Percentiles rank a stretch among this genome's conserved stretches.
These are phyloP conservation scores for Diorhabda sublineata DNA, from an alignment of 1,140 invertebrate species.

Conservation along the genomic window DNA sequence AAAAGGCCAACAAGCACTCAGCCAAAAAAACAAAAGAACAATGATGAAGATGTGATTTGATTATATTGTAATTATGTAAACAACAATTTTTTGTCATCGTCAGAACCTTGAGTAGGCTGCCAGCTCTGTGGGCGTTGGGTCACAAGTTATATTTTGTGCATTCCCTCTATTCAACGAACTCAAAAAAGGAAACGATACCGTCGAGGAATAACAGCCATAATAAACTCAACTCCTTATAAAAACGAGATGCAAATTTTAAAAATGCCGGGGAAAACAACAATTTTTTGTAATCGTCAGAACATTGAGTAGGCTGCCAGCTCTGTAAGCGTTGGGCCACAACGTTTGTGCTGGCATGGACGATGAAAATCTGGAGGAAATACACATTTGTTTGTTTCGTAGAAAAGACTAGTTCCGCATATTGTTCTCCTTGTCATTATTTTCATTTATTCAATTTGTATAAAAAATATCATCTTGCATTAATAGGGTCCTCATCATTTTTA, in stretches of 20 bases:
- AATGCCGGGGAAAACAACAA: neutral
- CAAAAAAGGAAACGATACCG: no score
- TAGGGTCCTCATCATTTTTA: no score
- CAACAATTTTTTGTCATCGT: neutral
- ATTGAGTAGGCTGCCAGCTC: neutral
- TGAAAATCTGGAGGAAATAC: neutral
- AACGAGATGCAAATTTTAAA: neutral
- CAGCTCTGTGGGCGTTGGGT: neutral
- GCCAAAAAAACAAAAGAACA: neutral
- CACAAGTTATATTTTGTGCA: neutral
- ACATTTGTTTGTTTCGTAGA: neutral
- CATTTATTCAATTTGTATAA: no score
- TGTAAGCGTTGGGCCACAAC: neutral
- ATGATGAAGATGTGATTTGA: neutral
- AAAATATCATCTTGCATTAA: no score
- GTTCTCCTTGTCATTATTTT: neutral
- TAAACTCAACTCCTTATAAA: no score
- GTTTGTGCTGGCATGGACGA: neutral
- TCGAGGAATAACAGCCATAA: no score
- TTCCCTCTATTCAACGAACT: no score
- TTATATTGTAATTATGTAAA: conserved; percentile 10
- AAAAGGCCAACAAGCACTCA: neutral
- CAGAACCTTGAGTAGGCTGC: neutral
- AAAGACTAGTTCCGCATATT: neutral
- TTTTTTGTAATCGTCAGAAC: neutral